Percentiles rank a stretch among this genome's conserved stretches.
Evolutionary conservation across 2,797 vertebrate species (phyloP).

Genomic region (Spondyliosoma cantharus): DNA sequence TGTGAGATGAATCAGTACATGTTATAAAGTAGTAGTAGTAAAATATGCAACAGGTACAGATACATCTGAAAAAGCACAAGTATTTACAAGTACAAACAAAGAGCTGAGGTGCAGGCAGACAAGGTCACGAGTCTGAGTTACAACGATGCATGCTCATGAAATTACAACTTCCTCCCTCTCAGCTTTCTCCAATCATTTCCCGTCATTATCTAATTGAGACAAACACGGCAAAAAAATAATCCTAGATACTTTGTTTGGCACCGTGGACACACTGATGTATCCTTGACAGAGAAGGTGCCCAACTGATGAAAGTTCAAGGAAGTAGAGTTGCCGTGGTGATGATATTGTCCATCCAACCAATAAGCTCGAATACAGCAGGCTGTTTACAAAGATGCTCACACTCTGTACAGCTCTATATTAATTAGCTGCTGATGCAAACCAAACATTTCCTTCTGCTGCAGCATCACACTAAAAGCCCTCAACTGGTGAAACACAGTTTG

Average conservation of each 20-base stretch:
- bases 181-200: background rate
- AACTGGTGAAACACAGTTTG: too few species aligned
- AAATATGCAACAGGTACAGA: background rate
- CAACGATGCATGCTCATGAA: background rate
- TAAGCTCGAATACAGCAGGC: too few species aligned
- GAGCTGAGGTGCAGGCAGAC: background rate
- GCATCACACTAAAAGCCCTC: too few species aligned
- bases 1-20: constrained; percentile 13
- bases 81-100: background rate
- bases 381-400: too few species aligned
- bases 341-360: too few species aligned
- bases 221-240: background rate
- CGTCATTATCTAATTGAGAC: too few species aligned
- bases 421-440: too few species aligned
- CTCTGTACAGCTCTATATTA: too few species aligned
- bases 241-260: too few species aligned
- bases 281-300: background rate
- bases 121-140: constrained; percentile 1
- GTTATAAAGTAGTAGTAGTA: background rate
- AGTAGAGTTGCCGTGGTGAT: too few species aligned
- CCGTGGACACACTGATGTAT: too few species aligned
- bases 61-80: background rate
- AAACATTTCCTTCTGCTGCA: too few species aligned
- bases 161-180: background rate
- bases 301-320: background rate